Base-by-base conservation (phyloP, 1,140 invertebrate genomes). In the Cydia pomonella region DNA sequence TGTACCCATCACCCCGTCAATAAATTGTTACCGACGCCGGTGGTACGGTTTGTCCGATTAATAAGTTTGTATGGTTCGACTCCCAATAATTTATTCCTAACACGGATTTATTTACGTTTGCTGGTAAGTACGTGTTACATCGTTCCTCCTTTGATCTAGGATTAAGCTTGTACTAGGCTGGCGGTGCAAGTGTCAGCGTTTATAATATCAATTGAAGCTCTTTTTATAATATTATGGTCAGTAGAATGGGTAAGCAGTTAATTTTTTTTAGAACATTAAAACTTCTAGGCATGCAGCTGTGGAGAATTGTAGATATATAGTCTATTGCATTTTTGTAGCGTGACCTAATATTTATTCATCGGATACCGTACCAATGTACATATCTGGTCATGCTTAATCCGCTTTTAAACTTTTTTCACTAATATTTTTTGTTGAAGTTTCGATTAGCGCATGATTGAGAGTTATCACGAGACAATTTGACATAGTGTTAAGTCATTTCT, bases 361-460 rank as follows among this genome's bases (percentile, higher is more conserved):
- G 77, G 79, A 87, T 89, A 85, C 84, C 83, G 82, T 88, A 85
- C 82, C 85, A 87, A 44, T 82, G 80, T 82, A 82, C 77, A 86
- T 59, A 59, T 18, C 16, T 53, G 18, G 53, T 23, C 80, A 81
- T 82, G 90, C 83, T 79, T 91, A 90, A 92, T 92, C 90, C 90
- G 90, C 87, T 78, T 91, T 83, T 85, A 76, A 87, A 77, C 80
- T 9, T 89, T 87, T 88, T 90, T 86, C 80, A 72, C 80, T 76
- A 76, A 79, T 82, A 72, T 82, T 86, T 87, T 87, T 85, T 90
- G 79, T 92, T 90, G 90, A 87, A 83, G 82, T 80, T 87, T 86
- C 82, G 84, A 89, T 92, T 91, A 91, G 87, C 91, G 82, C 82
- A 82, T 86, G 87, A 88, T 92, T 86, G 89, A 91, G 86, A 92